Conservation (phyloP, 1,140 invertebrate genomes). For the Elysia chlorotica region DNA sequence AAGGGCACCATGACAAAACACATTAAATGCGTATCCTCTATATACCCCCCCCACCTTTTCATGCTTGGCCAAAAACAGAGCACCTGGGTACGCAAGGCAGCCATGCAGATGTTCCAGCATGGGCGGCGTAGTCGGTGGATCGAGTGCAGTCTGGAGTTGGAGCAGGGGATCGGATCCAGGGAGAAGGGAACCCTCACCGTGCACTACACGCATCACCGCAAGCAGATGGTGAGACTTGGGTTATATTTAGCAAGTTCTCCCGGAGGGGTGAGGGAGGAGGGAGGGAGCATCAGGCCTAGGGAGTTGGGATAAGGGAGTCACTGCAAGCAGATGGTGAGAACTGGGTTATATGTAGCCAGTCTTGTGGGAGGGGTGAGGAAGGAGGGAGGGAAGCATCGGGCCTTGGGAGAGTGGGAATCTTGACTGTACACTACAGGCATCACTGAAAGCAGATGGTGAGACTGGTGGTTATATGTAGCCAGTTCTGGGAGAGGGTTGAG, state of each 20-base stretch:
- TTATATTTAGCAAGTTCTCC: no score
- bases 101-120: conserved; percentile 69
- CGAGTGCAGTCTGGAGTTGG: conserved; percentile 79
- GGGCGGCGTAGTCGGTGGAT: conserved; percentile 64
- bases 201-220: conserved; percentile 30
- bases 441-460: conserved; percentile 32
- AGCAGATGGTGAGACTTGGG: conserved; percentile 33
- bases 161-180: conserved; percentile 67
- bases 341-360: no score
- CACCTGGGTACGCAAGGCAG: conserved; percentile 81
- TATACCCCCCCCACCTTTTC: not conserved
- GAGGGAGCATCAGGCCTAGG: no score
- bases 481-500: no score
- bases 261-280: no score
- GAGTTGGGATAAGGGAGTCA: no score
- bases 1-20: no score
- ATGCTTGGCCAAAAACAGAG: conserved; percentile 66
- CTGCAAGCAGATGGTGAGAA: no score
- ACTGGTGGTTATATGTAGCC: no score
- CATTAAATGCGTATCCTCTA: no score
- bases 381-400: conserved; percentile 74
- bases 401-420: conserved; percentile 15
- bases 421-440: conserved; percentile 35
- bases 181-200: conserved; percentile 31
- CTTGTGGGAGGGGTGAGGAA: no score